Base-by-base conservation (phyloP, 1,140 invertebrate genomes). In the Dysdera silvatica region DNA sequence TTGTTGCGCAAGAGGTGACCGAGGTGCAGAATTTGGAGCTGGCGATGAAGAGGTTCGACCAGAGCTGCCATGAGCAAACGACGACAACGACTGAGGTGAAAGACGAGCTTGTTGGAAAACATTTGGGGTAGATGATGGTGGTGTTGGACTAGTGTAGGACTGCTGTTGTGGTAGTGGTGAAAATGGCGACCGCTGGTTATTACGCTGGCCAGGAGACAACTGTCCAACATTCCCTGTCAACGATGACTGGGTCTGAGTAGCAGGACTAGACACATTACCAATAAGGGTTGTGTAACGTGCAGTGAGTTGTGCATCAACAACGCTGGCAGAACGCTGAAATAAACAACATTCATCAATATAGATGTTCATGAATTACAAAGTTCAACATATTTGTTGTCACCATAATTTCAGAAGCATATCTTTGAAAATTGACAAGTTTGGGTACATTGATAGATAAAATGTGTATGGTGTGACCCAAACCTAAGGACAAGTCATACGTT, bases 271-370 rank as follows among this genome's bases (percentile, higher is more conserved):
- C 31, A 61, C 23, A 20, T 43, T 61, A 31, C 68, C 16, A 28
- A 37, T 49, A 20, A 31, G 47, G 31, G 67, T 28, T 23, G 71
- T 75, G 74, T 83, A 86, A 71, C 79, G 80, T 40, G 84, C 84
- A 69, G 84, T 86, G 40, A 85, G 79, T 75, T 87, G 85, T 26
- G 84, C 82, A 74, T 87, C 86, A 68, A 84, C 79, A 65, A 86
- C 79, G 75, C 82, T 85, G 40, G 81, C 71, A 32, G 81, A 83
- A 66, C 85, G 79, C 52, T 47, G 32, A 20, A 63, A 37, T 26
- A 45, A 45, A 14, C 10, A 1, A 45, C 1, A 45, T 10, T 2
- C n/a, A 23, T 1, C n/a, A 18, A 45, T 8, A 45, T 18, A 45
- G 8, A 45, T 23, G n/a, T 14, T 14, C n/a, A 2, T 18, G 24